Evolutionary conservation across 1,140 invertebrate species (phyloP), one percentile per base, ranked within the genome.

Genomic region (Drosophila bocki): DNA sequence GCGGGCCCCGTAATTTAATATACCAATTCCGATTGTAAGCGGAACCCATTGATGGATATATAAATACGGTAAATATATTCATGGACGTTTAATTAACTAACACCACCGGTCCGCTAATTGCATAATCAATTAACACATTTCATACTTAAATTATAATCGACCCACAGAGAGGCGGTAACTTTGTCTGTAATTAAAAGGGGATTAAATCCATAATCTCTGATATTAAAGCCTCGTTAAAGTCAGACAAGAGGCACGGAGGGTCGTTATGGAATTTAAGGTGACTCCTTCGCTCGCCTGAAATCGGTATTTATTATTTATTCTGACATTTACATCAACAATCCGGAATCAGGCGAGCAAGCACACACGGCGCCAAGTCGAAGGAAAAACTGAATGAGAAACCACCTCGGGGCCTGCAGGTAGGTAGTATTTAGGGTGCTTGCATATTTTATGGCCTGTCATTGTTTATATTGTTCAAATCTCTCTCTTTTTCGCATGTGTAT

Each of bases 401-500:
- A 7, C 44, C 60, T 39, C 54, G 56, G 59, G 69, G 58, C 58
- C 56, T 64, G 57, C 65, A 65, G 67, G 69, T 29, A 29, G 26
- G 69, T 29, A 29, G 26, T 87, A 80, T 84, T 80, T 75, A 60
- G 60, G 75, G 48, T 84, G 60, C 68, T 76, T 74, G 65, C 67
- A 90, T 90, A 90, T 90, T 90, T 90, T 65, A 90, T 85, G 78
- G 69, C 68, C 75, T 90, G 81, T 79, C 85, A 79, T 84, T 88
- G 85, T 88, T 88, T 63, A 69, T 84, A 84, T 80, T 70, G 67
- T 69, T 80, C 57, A 71, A 58, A 72, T 57, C 58, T 60, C 56
- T 42, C 32, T 35, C 62, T 17, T 42, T 58, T n/a, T 9, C 63
- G 42, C 33, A 37, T 9, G 2, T 6, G 7, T 15, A 1, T 17